Evolutionary conservation across 2,888 invertebrate species (phyloP).

Genomic region (Tipula lateralis): DNA sequence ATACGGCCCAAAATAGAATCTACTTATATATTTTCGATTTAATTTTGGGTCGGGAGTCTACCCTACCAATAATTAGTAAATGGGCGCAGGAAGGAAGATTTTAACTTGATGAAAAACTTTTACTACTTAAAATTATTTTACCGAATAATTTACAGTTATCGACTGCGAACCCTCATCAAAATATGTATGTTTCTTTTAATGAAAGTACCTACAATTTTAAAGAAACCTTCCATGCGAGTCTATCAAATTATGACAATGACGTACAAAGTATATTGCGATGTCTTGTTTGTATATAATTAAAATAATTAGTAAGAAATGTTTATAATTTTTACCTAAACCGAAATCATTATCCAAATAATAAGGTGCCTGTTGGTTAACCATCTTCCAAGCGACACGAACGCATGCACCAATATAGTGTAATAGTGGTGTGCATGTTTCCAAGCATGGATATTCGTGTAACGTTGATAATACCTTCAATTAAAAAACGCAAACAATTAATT

Average conservation of each 20-base stretch:
- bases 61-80: too few species aligned
- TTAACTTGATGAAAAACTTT: too few species aligned
- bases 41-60: too few species aligned
- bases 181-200: too few species aligned
- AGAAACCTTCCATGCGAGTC: background rate
- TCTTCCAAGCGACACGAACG: constrained; percentile 81
- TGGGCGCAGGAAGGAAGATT: too few species aligned
- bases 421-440: constrained; percentile 72
- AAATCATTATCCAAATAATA: constrained; percentile 65
- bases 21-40: too few species aligned
- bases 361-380: constrained; percentile 68
- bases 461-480: constrained; percentile 73
- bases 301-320: background rate
- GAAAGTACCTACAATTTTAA: background rate
- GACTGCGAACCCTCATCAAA: too few species aligned
- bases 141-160: too few species aligned
- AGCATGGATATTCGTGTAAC: constrained; percentile 87
- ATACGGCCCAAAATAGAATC: too few species aligned
- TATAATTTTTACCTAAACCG: constrained; percentile 53
- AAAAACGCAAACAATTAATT: background rate
- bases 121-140: too few species aligned
- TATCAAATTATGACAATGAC: too few species aligned
- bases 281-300: background rate
- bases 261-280: background rate
- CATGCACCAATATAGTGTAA: constrained; percentile 75